A percentile compares a stretch with the other conserved stretches of the same genome.
These are phyloP conservation scores for Hemiscyllium ocellatum DNA, from an alignment of 2,113 vertebrate species.

Conservation along the genomic window DNA sequence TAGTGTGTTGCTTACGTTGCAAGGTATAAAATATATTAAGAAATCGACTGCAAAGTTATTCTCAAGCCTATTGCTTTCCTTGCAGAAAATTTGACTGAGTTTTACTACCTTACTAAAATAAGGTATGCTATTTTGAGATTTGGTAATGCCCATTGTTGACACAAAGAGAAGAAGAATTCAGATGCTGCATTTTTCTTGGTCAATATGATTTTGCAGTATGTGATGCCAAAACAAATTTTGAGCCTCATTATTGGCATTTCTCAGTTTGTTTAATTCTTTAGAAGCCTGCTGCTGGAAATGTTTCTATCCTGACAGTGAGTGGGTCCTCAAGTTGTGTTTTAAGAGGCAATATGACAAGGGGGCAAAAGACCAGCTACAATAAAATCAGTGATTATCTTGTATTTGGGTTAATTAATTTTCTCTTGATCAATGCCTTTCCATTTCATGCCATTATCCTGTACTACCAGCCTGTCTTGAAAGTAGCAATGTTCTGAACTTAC, in stretches of 20 bases:
- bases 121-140: neutral
- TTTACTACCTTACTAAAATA: neutral
- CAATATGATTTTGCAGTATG: neutral
- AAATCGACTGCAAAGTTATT: neutral
- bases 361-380: neutral
- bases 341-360: too few species aligned
- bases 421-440: neutral
- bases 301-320: neutral
- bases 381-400: neutral
- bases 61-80: neutral
- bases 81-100: neutral
- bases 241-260: neutral
- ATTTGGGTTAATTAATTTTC: neutral
- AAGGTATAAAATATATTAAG: neutral
- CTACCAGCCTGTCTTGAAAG: neutral
- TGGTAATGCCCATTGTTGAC: neutral
- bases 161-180: neutral
- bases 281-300: neutral
- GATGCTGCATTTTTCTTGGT: neutral
- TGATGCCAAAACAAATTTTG: neutral
- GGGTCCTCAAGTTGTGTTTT: neutral
- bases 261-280: neutral
- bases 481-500: neutral
- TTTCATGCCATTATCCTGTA: neutral
- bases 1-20: neutral